These are phyloP conservation scores for Portunus trituberculatus DNA, from an alignment of 1,140 invertebrate species.

Conservation along the genomic window DNA sequence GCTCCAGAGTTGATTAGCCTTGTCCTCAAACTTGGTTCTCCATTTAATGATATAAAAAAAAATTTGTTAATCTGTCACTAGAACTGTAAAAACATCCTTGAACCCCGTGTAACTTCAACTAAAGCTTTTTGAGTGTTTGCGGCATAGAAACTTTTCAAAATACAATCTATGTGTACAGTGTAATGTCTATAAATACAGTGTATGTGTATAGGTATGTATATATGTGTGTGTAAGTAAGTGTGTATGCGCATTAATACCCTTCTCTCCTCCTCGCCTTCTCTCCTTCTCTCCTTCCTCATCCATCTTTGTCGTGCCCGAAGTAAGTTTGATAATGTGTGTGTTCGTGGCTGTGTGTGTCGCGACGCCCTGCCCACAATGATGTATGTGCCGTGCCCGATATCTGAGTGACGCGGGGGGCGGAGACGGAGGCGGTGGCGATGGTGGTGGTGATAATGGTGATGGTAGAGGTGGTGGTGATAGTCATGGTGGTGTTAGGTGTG, in stretches of 20 bases:
- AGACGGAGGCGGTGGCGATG: background rate
- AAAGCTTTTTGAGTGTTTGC: too few species aligned
- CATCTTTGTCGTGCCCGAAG: constrained; percentile 48
- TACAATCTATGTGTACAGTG: too few species aligned
- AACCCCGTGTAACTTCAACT: too few species aligned
- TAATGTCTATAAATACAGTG: too few species aligned
- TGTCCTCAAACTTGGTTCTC: too few species aligned
- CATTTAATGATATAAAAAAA: too few species aligned
- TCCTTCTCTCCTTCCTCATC: constrained; percentile 3
- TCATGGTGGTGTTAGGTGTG: background rate
- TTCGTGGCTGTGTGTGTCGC: constrained; percentile 46
- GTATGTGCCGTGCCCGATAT: background rate
- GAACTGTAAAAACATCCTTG: too few species aligned
- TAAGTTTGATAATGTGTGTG: constrained; percentile 54
- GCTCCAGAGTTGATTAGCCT: too few species aligned
- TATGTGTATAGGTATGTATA: background rate
- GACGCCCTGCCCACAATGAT: constrained; percentile 33
- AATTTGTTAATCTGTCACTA: too few species aligned
- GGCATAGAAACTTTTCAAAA: too few species aligned
- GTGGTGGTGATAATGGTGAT: background rate
- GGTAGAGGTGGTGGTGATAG: background rate
- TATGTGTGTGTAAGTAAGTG: background rate
- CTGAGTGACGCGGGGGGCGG: background rate
- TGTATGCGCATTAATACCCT: background rate
- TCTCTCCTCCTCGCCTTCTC: too few species aligned